Conservation (phyloP, 2,113 vertebrate species). For the Gambusia holbrooki region DNA sequence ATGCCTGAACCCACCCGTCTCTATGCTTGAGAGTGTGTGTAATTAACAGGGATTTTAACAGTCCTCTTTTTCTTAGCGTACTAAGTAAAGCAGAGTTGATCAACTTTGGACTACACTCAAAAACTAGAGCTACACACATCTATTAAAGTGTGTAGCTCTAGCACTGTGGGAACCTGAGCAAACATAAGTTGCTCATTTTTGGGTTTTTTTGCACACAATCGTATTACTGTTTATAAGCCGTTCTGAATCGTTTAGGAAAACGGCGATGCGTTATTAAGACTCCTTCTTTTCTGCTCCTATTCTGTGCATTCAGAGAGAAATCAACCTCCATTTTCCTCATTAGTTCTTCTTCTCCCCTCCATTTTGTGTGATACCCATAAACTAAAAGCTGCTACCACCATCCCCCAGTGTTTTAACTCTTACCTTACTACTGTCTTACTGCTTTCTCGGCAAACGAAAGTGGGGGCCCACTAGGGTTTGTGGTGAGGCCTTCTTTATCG, state of each 20-base stretch:
- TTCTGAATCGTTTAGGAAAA: background rate
- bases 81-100: conserved; percentile 55
- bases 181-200: conserved; percentile 23
- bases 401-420: conserved; percentile 1
- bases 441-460: background rate
- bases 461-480: background rate
- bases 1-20: conserved; percentile 43
- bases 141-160: conserved; percentile 3
- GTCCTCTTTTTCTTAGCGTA: conserved; percentile 26
- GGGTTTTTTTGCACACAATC: background rate
- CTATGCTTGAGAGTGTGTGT: conserved; percentile 29
- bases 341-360: background rate
- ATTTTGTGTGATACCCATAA: background rate
- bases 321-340: background rate
- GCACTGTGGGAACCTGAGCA: conserved; percentile 52
- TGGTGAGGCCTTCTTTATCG: conserved; percentile 5
- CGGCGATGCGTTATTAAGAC: background rate
- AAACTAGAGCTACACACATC: conserved; percentile 4
- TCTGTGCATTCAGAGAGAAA: background rate
- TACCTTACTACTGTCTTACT: background rate
- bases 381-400: background rate
- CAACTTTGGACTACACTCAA: conserved; percentile 41
- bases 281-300: background rate
- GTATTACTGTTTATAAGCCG: background rate
- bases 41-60: conserved; percentile 53